Evolutionary conservation across 2,797 vertebrate genomes (phyloP), one percentile per base, ranked within the genome.

Genomic region (Hyperoplus lanceolatus): DNA sequence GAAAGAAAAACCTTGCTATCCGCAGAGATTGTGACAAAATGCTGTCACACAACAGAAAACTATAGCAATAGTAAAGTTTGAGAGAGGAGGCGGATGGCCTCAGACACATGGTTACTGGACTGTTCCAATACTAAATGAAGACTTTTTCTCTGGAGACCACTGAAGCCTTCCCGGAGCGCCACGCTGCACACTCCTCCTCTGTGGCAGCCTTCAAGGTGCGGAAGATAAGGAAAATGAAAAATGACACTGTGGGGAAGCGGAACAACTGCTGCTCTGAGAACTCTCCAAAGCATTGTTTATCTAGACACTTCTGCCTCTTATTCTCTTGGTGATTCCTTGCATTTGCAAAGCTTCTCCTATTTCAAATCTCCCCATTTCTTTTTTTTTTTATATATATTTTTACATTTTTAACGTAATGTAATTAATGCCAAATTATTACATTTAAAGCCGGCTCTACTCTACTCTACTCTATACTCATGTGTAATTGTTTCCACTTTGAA

Each of bases 221-320:
- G 71, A 90, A 93, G 92, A 95, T 94, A 94, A 94, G 92, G 86
- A 93, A 93, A 92, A 91, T 89, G 85, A 93, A 89, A 94, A 93
- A 93, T 81, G 80, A 86, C 92, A 91, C 91, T 84, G 81, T 73
- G 62, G 88, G 85, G 83, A 89, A 84, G 66, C 77, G 21, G 75
- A 63, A 74, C 64, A 67, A 80, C 29, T 90, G 76, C 84, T 87
- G 82, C 85, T 89, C 60, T 76, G 81, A 80, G 87, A 90, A 89
- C 54, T 62, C 80, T 90, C 80, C 60, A 76, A 83, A 84, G 80
- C 70, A 84, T 79, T 90, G 79, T 86, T 92, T 90, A 81, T 85
- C 87, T 75, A 62, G 38, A 77, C 48, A 46, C 82, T 83, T 69
- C 78, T 55, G 81, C 60, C 54, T 62, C 48, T 48, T 65, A 46